Evolutionary conservation across 2,888 invertebrate species (phyloP), one percentile per base, ranked within the genome.

Genomic region (Hirtodrosophila histrioides): DNA sequence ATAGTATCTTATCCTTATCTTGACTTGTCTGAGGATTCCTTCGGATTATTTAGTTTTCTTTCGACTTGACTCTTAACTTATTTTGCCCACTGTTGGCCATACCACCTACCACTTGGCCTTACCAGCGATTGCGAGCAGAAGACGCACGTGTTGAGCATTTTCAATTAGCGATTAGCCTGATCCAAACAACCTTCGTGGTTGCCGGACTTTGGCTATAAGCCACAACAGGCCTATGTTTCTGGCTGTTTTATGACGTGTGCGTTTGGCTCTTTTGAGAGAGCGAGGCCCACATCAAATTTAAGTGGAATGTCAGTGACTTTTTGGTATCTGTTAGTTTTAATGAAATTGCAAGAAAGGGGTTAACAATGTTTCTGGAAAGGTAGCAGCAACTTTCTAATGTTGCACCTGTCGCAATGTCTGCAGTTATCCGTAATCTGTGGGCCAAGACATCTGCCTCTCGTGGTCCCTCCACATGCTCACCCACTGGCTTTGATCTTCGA

Each of bases 121-220:
- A 51, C 29, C 68, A 49, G 55, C 49, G 77, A 80, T 67, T 61
- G 67, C 70, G 80, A 69, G 55, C 75, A 78, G 43, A 39, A 64
- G 64, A 23, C 54, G 66, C 85, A 79, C 88, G 88, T 87, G 84
- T 63, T 64, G 65, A n/a, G 83, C 69, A 85, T 87, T 69, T 66
- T 70, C 65, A 85, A 87, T 82, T 77, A 62, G 11, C 58, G 58
- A 87, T 87, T 77, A 58, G 66, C 65, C 65, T 75, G 70, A 75
- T 69, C 45, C 43, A 53, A 71, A 51, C 62, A 57, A 57, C 23
- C 77, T 61, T 60, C 33, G 45, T 39, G 49, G 57, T 45, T 50
- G 49, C 46, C 64, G 63, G 66, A 60, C 63, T 69, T 69, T 72
- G 69, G 51, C 64, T 51, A 35, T 65, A 54, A 54, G 11, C 54